phyloP scores from a whole-genome alignment of 2,888 invertebrate species.

The Leptinotarsa juncta region DNA sequence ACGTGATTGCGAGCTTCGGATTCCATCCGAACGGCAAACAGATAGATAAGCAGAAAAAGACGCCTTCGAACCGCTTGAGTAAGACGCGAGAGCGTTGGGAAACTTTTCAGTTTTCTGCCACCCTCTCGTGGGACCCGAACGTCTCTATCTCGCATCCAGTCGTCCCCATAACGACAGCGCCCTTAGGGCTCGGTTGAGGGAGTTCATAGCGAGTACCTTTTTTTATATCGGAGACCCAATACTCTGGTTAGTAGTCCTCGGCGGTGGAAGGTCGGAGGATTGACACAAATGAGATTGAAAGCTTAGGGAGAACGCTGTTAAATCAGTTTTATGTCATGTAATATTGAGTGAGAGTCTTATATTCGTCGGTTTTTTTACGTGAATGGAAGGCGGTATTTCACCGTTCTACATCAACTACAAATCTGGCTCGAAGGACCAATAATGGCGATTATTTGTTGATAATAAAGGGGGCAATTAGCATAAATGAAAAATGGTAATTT shows the following conservation, averaged over 20 bases:
- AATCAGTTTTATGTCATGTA: not conserved
- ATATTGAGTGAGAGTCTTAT: not conserved
- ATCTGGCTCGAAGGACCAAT: not conserved
- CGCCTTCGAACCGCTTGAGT: conserved; percentile 14
- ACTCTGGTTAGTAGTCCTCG: not conserved
- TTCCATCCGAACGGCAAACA: conserved; percentile 23
- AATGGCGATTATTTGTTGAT: not conserved
- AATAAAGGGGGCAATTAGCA: too few relatives aligned
- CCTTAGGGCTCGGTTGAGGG: conserved; percentile 7
- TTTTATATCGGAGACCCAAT: conserved; percentile 21
- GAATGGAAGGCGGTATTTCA: not conserved
- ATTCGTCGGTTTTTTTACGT: not conserved
- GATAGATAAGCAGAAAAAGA: conserved; percentile 27
- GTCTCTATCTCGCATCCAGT: conserved; percentile 13
- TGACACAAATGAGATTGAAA: conserved; percentile 7
- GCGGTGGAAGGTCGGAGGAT: not conserved
- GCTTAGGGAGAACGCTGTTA: not conserved
- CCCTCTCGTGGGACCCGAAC: conserved; percentile 22
- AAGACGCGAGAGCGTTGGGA: conserved; percentile 11
- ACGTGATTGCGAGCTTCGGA: conserved; percentile 21
- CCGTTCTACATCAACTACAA: not conserved
- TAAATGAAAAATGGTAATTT: too few relatives aligned
- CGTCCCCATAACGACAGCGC: conserved; percentile 22
- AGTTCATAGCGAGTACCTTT: conserved; percentile 20
- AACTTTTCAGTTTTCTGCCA: conserved; percentile 16